Evolutionary conservation across 2,888 invertebrate genomes (phyloP).

Genomic region (Clusia tigrina): DNA sequence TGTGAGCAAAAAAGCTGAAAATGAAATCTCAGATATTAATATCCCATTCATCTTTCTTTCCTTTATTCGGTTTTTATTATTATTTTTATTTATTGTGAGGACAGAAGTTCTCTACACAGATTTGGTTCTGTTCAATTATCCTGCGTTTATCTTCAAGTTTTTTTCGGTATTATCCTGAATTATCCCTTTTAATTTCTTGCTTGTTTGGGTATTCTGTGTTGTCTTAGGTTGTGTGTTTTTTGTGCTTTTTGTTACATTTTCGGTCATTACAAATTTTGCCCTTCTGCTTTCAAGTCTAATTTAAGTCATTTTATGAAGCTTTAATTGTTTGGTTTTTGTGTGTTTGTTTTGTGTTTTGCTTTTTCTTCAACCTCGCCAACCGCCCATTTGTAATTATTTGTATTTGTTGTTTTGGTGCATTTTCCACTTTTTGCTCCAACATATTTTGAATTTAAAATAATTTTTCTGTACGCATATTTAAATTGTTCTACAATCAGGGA

Average conservation of each 20-base stretch:
- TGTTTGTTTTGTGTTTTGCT: neutral
- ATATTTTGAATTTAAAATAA: neutral
- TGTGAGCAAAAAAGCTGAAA: slow-evolving; percentile 40
- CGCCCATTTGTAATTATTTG: slow-evolving; percentile 11
- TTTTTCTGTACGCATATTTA: neutral
- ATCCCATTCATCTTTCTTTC: slow-evolving; percentile 4
- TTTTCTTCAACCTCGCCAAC: too few relatives aligned
- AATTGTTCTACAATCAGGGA: too few relatives aligned
- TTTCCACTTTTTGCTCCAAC: neutral
- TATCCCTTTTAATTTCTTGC: neutral
- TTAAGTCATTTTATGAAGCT: neutral
- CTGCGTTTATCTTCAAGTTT: neutral
- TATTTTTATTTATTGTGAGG: neutral
- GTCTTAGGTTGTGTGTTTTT: neutral
- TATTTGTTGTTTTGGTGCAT: slow-evolving; percentile 4
- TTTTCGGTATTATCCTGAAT: neutral
- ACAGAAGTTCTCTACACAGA: neutral
- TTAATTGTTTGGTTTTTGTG: slow-evolving; percentile 6
- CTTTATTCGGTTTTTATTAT: neutral
- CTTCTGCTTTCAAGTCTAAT: neutral
- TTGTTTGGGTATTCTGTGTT: neutral
- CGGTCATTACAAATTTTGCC: neutral
- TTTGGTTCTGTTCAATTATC: neutral
- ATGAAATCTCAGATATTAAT: slow-evolving; percentile 22
- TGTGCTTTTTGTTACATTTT: neutral